A percentile compares a stretch with the other conserved stretches of the same genome.
These are phyloP conservation scores for Eretmocerus hayati DNA, from an alignment of 2,888 invertebrate genomes.

Conservation along the genomic window DNA sequence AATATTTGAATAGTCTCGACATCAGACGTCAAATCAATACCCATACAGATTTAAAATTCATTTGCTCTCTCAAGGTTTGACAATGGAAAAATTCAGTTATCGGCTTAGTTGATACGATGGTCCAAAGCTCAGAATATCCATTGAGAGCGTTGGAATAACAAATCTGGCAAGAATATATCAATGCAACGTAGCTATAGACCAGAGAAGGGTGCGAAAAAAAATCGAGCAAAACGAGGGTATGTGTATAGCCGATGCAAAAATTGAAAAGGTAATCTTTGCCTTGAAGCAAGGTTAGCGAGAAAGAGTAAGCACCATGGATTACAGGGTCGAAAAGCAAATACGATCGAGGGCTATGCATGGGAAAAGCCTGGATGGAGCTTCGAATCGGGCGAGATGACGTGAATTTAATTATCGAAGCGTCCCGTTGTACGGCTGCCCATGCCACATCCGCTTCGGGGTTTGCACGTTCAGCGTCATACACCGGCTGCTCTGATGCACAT, in stretches of 20 bases:
- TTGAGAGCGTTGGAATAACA: too few species aligned
- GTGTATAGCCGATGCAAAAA: conserved; percentile 10
- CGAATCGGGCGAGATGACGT: conserved; percentile 27
- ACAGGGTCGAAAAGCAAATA: conserved; percentile 1
- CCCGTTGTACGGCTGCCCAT: conserved; percentile 6
- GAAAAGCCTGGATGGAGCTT: conserved; percentile 13
- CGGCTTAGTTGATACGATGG: too few species aligned
- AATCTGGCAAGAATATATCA: too few species aligned
- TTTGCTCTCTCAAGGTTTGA: too few species aligned
- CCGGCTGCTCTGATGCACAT: conserved; percentile 5
- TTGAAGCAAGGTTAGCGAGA: conserved; percentile 24
- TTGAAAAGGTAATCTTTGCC: conserved; percentile 23
- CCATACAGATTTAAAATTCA: too few species aligned
- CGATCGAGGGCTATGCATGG: not conserved
- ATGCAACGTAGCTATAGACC: too few species aligned
- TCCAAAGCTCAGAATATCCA: too few species aligned
- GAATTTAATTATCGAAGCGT: conserved; percentile 29
- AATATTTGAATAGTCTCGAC: too few species aligned
- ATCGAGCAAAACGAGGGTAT: not conserved
- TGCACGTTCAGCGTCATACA: too few species aligned
- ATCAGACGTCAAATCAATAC: too few species aligned
- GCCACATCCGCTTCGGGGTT: too few species aligned
- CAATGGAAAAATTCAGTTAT: too few species aligned
- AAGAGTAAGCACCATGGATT: conserved; percentile 23
- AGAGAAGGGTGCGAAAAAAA: conserved; percentile 1